phyloP scores from a whole-genome alignment of 2,888 invertebrate genomes.

The Melinaea marsaeus region DNA sequence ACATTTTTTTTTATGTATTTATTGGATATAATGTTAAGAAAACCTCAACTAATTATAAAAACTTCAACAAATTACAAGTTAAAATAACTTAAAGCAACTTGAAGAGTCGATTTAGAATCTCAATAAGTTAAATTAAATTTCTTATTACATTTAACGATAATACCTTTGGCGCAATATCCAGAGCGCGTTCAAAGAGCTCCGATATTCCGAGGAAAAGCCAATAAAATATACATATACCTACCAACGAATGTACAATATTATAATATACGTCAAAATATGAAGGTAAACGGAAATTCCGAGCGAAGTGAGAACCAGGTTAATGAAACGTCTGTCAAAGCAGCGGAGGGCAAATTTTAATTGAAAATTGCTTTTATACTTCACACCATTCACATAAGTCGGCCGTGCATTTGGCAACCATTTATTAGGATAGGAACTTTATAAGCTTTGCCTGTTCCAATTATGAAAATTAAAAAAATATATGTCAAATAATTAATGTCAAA shows the following conservation, averaged over 20 bases:
- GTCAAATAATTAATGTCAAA: too few relatives aligned
- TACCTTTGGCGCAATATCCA: neutral
- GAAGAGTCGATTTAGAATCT: too few relatives aligned
- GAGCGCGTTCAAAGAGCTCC: too few relatives aligned
- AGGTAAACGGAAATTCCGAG: slow-evolving; percentile 32
- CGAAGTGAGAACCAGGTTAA: slow-evolving; percentile 62
- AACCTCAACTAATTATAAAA: too few relatives aligned
- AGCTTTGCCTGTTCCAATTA: too few relatives aligned
- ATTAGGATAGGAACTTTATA: slow-evolving; percentile 24
- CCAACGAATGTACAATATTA: slow-evolving; percentile 8
- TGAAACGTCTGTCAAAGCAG: slow-evolving; percentile 72
- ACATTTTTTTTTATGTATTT: too few relatives aligned
- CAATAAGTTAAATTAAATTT: neutral
- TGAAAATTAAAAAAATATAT: neutral
- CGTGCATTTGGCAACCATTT: slow-evolving; percentile 13
- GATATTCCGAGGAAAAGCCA: neutral
- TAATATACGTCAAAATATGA: slow-evolving; percentile 31
- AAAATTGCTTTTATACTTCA: slow-evolving; percentile 60
- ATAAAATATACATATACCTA: slow-evolving; percentile 8
- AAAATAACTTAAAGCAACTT: too few relatives aligned
- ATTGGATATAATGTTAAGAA: too few relatives aligned
- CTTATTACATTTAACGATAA: neutral
- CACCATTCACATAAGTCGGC: slow-evolving; percentile 46
- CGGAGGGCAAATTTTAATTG: slow-evolving; percentile 62
- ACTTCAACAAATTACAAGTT: too few relatives aligned